Evolutionary conservation across 2,888 invertebrate species (phyloP).

Genomic region (Malthinus flaveolus): DNA sequence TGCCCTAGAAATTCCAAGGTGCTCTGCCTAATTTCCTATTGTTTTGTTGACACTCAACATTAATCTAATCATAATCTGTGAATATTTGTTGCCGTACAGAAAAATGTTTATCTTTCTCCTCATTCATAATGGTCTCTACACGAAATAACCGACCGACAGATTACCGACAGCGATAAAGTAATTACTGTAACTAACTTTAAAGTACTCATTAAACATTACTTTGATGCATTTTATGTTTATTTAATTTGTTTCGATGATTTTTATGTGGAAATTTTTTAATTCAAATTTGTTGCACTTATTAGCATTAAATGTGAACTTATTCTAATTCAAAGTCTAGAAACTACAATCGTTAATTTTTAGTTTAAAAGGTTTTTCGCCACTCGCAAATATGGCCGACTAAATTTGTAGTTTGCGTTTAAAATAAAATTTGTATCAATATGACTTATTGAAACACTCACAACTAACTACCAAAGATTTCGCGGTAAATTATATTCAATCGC

Average conservation of each 20-base stretch:
- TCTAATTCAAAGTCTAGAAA: too few relatives aligned
- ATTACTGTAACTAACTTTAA: slow-evolving; percentile 20
- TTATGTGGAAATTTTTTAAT: neutral
- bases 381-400: too few relatives aligned
- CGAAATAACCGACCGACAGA: slow-evolving; percentile 11
- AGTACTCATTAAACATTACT: slow-evolving; percentile 15
- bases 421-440: too few relatives aligned
- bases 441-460: too few relatives aligned
- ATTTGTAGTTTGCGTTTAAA: too few relatives aligned
- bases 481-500: too few relatives aligned
- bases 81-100: slow-evolving; percentile 10
- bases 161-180: slow-evolving; percentile 13
- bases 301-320: too few relatives aligned
- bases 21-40: slow-evolving; percentile 28
- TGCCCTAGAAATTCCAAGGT: slow-evolving; percentile 27
- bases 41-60: slow-evolving; percentile 22
- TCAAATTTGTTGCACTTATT: neutral
- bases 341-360: too few relatives aligned
- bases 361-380: too few relatives aligned
- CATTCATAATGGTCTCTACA: neutral
- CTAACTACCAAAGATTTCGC: too few relatives aligned
- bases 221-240: slow-evolving; percentile 11
- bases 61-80: slow-evolving; percentile 28
- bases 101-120: slow-evolving; percentile 10
- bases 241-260: slow-evolving; percentile 11